Base-by-base conservation (phyloP, 2,113 vertebrate species). In the Hippocampus barbouri region DNA sequence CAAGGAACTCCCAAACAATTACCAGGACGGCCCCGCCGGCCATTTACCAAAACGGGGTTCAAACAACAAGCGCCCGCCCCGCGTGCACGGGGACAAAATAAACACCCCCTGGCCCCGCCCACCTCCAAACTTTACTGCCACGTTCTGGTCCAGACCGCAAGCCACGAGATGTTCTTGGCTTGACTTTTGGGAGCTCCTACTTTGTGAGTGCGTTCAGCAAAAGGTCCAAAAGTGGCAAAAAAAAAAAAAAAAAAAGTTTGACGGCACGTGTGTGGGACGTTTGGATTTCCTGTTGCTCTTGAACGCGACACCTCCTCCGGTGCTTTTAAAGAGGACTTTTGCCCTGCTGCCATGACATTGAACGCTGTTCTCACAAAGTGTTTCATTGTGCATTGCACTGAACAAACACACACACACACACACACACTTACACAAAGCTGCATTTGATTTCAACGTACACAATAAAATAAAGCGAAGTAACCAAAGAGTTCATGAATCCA, bases 1-100 rank as follows among this genome's bases (percentile, higher is more conserved):
- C 11, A 53, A 88, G 87, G 85, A 90, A 85, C 79, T 80, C 77
- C 81, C 56, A 78, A 84, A 91, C 85, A 90, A 89, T 85, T 81
- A 83, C 76, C 67, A 73, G 69, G 73, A 71, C 82, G 69, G 14
- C 20, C 5, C 86, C 80, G 83, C 66, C 82, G 18, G 61, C 59
- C 77, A 38, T 89, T 83, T 20, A 6, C 54, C 21, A 57, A 25
- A 57, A 25, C 23, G 10, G 21, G 8, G 2, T 57, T 57, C 54
- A 57, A 57, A 56, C 54, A 57, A 25, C 54, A 20, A 16, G 16
- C 12, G 16, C 59, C 59, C 18, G 2, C 59, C 27, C 27, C 59
- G 4, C 68, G 72, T n/a, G n/a, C 71, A 77, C 73, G 76, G 74
- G 66, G 23, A 74, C 53, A 78, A 40, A 51, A 41, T 41, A 69